Evolutionary conservation across 2,797 vertebrate species (phyloP).

Genomic region (Clarias fuscus): DNA sequence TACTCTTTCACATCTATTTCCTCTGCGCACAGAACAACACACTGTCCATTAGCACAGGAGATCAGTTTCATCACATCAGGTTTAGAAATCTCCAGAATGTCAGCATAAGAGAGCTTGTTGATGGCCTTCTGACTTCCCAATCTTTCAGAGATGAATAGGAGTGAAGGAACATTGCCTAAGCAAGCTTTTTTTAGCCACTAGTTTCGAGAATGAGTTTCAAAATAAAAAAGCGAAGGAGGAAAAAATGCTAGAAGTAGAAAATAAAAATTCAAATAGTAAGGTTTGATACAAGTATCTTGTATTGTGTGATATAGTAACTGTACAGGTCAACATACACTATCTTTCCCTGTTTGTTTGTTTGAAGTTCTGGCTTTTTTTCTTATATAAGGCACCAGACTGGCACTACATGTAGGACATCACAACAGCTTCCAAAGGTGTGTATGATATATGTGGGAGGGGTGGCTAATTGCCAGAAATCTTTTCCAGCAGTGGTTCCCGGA

Average conservation of each 20-base stretch:
- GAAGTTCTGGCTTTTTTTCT: background rate
- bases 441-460: background rate
- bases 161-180: slow-evolving; percentile 31
- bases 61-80: slow-evolving; percentile 46
- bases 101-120: slow-evolving; percentile 10
- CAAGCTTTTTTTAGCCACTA: background rate
- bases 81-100: slow-evolving; percentile 39
- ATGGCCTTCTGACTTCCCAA: slow-evolving; percentile 13
- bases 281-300: background rate
- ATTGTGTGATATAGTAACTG: background rate
- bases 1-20: slow-evolving; percentile 40
- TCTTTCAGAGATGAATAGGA: slow-evolving; percentile 13
- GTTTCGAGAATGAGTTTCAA: slow-evolving; percentile 32
- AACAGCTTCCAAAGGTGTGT: background rate
- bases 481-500: background rate
- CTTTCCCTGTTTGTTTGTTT: background rate
- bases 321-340: background rate
- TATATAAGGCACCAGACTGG: background rate
- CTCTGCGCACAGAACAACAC: slow-evolving; percentile 25
- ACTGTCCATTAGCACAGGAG: slow-evolving; percentile 46
- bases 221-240: background rate
- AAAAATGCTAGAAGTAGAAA: background rate
- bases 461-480: background rate
- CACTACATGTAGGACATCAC: no score
- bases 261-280: background rate